These are phyloP conservation scores for Ivindomyrus marchei DNA, from an alignment of 2,113 vertebrate species.

Conservation along the genomic window DNA sequence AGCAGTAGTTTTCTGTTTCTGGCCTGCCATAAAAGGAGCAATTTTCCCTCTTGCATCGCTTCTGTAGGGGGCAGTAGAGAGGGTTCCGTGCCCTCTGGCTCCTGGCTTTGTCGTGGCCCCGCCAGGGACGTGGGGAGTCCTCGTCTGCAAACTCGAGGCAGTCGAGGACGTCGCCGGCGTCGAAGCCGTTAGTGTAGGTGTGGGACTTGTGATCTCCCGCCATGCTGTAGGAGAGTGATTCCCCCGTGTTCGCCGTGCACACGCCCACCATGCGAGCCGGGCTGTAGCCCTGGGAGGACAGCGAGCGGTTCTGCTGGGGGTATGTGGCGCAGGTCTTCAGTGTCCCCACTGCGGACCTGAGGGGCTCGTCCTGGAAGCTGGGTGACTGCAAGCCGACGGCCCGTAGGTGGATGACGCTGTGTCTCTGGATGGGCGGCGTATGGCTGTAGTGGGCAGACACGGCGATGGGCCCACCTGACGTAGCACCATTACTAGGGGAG, in stretches of 20 bases:
- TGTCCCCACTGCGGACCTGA: conserved; percentile 76
- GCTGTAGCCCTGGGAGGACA: conserved; percentile 94
- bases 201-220: conserved; percentile 87
- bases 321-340: conserved; percentile 94
- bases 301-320: conserved; percentile 90
- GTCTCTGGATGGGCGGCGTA: conserved; percentile 82
- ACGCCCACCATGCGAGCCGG: conserved; percentile 79
- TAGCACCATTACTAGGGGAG: conserved; percentile 71
- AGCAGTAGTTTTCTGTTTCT: conserved; percentile 93
- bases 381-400: conserved; percentile 77
- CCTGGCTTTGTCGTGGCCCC: conserved; percentile 76
- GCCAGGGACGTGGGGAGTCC: conserved; percentile 66
- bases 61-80: conserved; percentile 80
- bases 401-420: conserved; percentile 90
- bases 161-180: conserved; percentile 74
- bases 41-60: conserved; percentile 88
- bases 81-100: conserved; percentile 71
- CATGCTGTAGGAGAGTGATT: conserved; percentile 72
- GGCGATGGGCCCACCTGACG: conserved; percentile 67
- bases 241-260: conserved; percentile 59
- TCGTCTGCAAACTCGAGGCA: conserved; percentile 87
- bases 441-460: conserved; percentile 89
- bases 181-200: conserved; percentile 86
- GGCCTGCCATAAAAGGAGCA: conserved; percentile 94
- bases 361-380: conserved; percentile 78